phyloP scores from a whole-genome alignment of 2,113 vertebrate genomes.

The Fulica atra region DNA sequence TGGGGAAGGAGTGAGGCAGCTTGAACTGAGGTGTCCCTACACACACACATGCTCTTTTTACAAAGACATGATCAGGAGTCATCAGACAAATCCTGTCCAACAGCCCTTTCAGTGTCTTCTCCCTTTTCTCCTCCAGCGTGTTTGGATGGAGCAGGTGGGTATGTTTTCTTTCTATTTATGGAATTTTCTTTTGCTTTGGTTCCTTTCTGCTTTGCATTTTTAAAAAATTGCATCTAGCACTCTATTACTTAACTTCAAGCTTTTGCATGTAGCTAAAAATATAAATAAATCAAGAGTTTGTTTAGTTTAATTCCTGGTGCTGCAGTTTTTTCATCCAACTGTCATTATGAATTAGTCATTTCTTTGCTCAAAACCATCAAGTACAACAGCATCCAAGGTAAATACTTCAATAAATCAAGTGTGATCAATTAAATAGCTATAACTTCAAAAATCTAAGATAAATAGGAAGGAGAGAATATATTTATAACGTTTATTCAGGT shows the following conservation, averaged over 20 bases:
- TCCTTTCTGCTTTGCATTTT: not conserved
- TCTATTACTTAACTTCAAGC: not conserved
- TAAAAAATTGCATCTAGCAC: not conserved
- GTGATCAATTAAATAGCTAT: conserved; percentile 25
- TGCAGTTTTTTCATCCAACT: conserved; percentile 27
- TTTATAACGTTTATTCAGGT: conserved; percentile 65
- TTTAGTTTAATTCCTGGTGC: conserved; percentile 5
- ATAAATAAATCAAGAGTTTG: conserved; percentile 56
- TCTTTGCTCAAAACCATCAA: conserved; percentile 45
- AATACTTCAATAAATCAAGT: conserved; percentile 47
- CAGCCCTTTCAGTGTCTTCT: not conserved
- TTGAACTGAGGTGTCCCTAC: not conserved
- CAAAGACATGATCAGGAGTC: not conserved
- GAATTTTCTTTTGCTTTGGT: not conserved
- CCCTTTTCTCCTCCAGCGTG: not conserved
- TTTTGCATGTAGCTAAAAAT: conserved; percentile 44
- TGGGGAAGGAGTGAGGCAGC: not conserved
- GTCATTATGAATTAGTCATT: conserved; percentile 24
- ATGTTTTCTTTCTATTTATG: not conserved
- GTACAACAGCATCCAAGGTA: not conserved
- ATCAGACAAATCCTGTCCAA: not conserved
- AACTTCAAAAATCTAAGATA: conserved; percentile 55
- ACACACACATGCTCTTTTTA: not conserved
- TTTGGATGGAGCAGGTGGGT: not conserved
- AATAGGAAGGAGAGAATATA: conserved; percentile 47